Base-by-base conservation (phyloP, 2,797 vertebrate species). In the Petrocephalus sullivani region DNA sequence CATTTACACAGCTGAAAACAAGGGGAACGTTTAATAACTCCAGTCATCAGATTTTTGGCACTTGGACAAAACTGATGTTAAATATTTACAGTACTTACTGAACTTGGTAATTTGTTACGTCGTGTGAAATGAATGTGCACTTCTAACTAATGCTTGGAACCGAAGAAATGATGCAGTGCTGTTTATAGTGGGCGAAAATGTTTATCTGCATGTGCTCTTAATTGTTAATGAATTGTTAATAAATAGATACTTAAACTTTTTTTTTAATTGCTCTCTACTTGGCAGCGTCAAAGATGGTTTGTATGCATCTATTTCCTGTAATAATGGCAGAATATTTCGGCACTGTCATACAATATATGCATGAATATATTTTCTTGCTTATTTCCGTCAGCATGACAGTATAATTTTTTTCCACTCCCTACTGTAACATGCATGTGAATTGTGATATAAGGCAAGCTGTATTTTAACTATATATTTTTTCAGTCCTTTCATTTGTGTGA, bases 281-380 rank as follows among this genome's bases (percentile, higher is more conserved):
- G 91, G 88, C 94, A 99, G 98, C 97, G 98, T 90, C 98, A 99
- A 92, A 96, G 98, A 99, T 99, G 98, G 98, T 99, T 98, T 92
- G 98, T 99, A 98, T 94, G 91, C 67, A 90, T 87, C 89, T 23
- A 56, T 87, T 87, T 81, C 81, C 64, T 85, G 19, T 84, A 54
- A 87, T 23, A 49, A 51, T 60, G 16, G 28, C n/a, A 61, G 21
- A 33, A 7, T 10, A 85, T 41, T 21, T 46, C 56, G 23, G 28
- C 28, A 28, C 61, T 64, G 28, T 23, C 75, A 60, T 23, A 53
- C 2, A 8, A 2, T 78, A 78, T 81, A 49, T 41, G 75, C 75
- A 81, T 81, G 75, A 81, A 81, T 49, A 81, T 10, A 81, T 87
- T 87, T 82, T 64, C 64, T 4, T 60, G 56, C 58, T n/a, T 58